A percentile compares a stretch with the other conserved stretches of the same genome.
Conservation (phyloP, 1,140 invertebrate species). For the Sarcophaga peregrina region DNA sequence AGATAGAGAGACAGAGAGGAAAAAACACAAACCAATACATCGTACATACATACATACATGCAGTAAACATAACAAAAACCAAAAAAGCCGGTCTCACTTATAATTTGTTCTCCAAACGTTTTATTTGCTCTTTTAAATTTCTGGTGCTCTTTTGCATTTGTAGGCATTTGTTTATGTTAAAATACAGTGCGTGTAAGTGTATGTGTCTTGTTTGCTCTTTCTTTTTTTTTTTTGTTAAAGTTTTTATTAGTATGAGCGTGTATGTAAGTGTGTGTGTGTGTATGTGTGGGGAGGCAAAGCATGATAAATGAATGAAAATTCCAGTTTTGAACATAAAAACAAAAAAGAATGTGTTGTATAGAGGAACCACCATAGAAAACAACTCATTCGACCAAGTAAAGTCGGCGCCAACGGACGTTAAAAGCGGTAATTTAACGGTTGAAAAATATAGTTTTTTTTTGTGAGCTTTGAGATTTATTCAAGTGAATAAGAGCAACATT, state of each 20-base stretch:
- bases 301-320: slow-evolving; percentile 32
- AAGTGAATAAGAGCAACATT: not conserved
- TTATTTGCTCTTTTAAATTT: no score
- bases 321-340: no score
- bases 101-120: not conserved
- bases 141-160: not conserved
- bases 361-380: not conserved
- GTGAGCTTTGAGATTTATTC: not conserved
- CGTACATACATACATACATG: no score
- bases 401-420: slow-evolving; percentile 29
- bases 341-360: no score
- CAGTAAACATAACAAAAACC: no score
- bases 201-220: not conserved
- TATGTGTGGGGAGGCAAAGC: not conserved
- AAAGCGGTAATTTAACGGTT: slow-evolving; percentile 10
- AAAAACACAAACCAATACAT: no score
- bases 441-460: not conserved
- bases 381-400: slow-evolving; percentile 28
- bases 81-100: slow-evolving; percentile 34
- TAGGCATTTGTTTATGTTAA: not conserved
- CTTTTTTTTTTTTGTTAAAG: not conserved
- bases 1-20: slow-evolving; percentile 21
- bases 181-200: not conserved
- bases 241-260: not conserved
- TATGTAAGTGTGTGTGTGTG: not conserved